Evolutionary conservation across 1,140 invertebrate species (phyloP).

Genomic region (Holcopasites calliopsidis): DNA sequence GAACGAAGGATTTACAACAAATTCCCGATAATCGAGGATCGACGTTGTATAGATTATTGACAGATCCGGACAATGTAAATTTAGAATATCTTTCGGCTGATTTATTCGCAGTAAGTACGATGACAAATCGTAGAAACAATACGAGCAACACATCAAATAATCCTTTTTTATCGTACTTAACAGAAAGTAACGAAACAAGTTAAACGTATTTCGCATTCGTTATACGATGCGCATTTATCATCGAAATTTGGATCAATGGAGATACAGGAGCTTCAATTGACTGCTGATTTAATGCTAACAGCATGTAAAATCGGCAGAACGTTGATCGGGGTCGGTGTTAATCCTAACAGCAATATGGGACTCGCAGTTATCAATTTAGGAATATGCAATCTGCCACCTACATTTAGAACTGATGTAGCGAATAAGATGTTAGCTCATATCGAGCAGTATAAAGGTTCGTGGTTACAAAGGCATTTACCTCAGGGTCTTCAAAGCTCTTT

Average conservation of each 20-base stretch:
- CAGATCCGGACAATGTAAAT: constrained; percentile 83
- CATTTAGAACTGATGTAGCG: constrained; percentile 84
- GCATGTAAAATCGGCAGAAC: constrained; percentile 83
- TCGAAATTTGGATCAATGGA: constrained; percentile 78
- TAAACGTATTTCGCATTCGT: constrained; percentile 79
- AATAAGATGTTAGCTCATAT: constrained; percentile 83
- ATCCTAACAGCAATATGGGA: constrained; percentile 83
- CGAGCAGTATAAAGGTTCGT: constrained; percentile 82
- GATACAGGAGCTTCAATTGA: constrained; percentile 82
- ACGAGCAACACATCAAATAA: constrained; percentile 17
- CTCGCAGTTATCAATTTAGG: constrained; percentile 84
- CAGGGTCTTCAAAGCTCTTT: constrained; percentile 81
- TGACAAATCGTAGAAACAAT: background rate
- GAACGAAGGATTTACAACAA: constrained; percentile 78
- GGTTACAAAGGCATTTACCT: constrained; percentile 81
- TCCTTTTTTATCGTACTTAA: constrained; percentile 59
- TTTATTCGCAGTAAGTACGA: constrained; percentile 80
- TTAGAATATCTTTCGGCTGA: constrained; percentile 83
- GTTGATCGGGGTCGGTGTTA: constrained; percentile 82
- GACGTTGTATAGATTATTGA: constrained; percentile 82
- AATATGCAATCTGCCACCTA: constrained; percentile 82
- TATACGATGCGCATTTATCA: constrained; percentile 77
- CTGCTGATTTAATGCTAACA: constrained; percentile 83
- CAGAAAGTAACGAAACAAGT: constrained; percentile 83
- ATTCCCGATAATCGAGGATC: constrained; percentile 84